Evolutionary conservation across 2,888 invertebrate species (phyloP), one percentile per base, ranked within the genome.

Genomic region (Xanthia icteritia): DNA sequence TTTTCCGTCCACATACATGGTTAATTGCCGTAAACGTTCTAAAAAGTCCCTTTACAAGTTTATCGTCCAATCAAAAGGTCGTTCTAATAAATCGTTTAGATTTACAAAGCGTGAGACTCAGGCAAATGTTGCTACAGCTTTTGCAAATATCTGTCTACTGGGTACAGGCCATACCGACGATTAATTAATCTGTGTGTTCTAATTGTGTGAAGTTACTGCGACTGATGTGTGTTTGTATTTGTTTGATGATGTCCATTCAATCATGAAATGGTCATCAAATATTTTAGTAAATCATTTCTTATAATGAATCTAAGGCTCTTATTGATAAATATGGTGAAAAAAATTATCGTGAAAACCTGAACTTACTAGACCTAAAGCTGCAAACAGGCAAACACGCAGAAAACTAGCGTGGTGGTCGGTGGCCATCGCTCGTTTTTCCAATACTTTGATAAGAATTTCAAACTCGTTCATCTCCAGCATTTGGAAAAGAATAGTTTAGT

Each of bases 61-160:
- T 56, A 65, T 79, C 69, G 66, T 36, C 31, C 60, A 42, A 74
- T 73, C 64, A 64, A 74, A 76, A 74, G 73, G 72, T 83, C 67
- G 68, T 69, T 66, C 20, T 69, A 80, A 83, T 86, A 81, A 80
- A 86, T 84, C 54, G 58, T 45, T 61, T 54, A 61, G 63, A 31
- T 72, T 73, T 64, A 79, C 83, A 74, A 72, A 78, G 76, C 84
- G 84, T 81, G 71, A 78, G 69, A 65, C n/a, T 67, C 17, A 54
- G 54, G 23, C 72, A n/a, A 48, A 66, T 63, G 68, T 76, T 63
- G 54, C 60, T 60, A 66, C n/a, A 76, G 56, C 54, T 75, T 83
- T 76, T 42, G 36, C 58, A 64, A 77, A 74, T 81, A 69, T 63
- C 64, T 56, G 56, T 48, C 48, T 74, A 61, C 51, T 76, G 42